phyloP scores from a whole-genome alignment of 2,888 invertebrate species.

The Drosophila anomalata region DNA sequence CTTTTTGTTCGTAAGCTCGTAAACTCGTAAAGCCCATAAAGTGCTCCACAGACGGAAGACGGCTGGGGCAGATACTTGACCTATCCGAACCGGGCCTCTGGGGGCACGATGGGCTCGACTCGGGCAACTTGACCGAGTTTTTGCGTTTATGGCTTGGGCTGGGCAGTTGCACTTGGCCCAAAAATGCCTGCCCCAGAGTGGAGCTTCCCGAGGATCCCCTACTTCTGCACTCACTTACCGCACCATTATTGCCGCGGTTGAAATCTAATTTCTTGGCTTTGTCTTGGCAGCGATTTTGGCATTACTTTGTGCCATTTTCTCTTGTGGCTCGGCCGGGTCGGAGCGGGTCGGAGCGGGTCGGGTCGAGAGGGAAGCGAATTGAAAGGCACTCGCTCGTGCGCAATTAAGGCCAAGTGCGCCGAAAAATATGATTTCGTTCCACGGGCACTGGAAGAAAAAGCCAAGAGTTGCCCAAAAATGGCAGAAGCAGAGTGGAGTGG shows the following conservation, averaged over 20 bases:
- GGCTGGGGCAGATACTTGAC: slow-evolving; percentile 18
- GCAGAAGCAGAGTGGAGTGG: background rate
- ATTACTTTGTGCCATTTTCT: slow-evolving; percentile 21
- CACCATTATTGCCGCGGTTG: slow-evolving; percentile 58
- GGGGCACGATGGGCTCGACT: slow-evolving; percentile 2
- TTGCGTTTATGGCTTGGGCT: background rate
- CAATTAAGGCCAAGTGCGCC: slow-evolving; percentile 78
- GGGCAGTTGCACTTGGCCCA: slow-evolving; percentile 25
- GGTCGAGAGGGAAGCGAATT: slow-evolving; percentile 68
- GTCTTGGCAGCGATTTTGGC: slow-evolving; percentile 1
- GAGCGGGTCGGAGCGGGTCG: slow-evolving; percentile 37
- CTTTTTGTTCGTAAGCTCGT: background rate
- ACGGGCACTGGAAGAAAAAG: slow-evolving; percentile 27
- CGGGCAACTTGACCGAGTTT: slow-evolving; percentile 1
- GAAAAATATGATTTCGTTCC: slow-evolving; percentile 40
- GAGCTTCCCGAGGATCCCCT: background rate
- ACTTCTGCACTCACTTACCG: slow-evolving; percentile 32
- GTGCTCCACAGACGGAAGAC: slow-evolving; percentile 16
- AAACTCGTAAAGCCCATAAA: slow-evolving; percentile 9
- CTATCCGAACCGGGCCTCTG: slow-evolving; percentile 27
- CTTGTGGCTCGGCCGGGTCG: slow-evolving; percentile 32
- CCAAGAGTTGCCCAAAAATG: slow-evolving; percentile 40
- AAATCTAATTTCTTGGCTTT: slow-evolving; percentile 55
- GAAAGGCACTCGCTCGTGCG: slow-evolving; percentile 73
- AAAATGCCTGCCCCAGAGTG: background rate